Evolutionary conservation across 2,113 vertebrate genomes (phyloP).

Genomic region (Eretmodus cyanostictus): DNA sequence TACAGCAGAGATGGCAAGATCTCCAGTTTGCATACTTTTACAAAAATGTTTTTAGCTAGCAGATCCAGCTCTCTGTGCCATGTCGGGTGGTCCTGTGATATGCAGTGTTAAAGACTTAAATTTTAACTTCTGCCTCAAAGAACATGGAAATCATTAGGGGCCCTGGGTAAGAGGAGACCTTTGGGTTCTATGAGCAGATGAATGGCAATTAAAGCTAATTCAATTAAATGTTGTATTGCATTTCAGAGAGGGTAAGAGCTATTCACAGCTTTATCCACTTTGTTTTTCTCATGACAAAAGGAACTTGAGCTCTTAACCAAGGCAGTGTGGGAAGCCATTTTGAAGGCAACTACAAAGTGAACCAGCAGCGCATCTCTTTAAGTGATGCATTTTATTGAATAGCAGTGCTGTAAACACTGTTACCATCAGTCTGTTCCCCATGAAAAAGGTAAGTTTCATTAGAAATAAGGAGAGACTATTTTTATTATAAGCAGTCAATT

Average conservation of each 20-base stretch:
- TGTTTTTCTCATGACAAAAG: constrained; percentile 34
- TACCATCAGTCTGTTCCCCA: background rate
- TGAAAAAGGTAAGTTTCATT: background rate
- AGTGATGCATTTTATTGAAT: background rate
- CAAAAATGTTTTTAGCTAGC: background rate
- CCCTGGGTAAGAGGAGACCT: constrained; percentile 38
- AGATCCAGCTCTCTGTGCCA: background rate
- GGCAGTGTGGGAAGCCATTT: constrained; percentile 3
- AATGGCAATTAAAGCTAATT: constrained; percentile 48
- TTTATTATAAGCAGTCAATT: background rate
- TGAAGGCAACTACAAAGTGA: constrained; percentile 5
- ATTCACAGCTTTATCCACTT: background rate
- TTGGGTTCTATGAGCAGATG: constrained; percentile 8
- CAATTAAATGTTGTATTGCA: constrained; percentile 33
- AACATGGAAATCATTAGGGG: constrained; percentile 53
- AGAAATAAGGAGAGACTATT: background rate
- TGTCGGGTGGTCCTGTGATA: background rate
- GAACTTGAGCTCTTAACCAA: constrained; percentile 1
- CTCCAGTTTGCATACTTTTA: background rate
- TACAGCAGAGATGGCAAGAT: background rate
- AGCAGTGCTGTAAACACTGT: background rate
- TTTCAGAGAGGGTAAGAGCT: constrained; percentile 12
- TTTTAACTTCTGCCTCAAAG: constrained; percentile 11
- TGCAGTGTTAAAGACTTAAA: background rate
- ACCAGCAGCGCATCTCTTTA: background rate